Conservation (phyloP, 1,140 invertebrate species). For the Catajapyx aquilonaris region DNA sequence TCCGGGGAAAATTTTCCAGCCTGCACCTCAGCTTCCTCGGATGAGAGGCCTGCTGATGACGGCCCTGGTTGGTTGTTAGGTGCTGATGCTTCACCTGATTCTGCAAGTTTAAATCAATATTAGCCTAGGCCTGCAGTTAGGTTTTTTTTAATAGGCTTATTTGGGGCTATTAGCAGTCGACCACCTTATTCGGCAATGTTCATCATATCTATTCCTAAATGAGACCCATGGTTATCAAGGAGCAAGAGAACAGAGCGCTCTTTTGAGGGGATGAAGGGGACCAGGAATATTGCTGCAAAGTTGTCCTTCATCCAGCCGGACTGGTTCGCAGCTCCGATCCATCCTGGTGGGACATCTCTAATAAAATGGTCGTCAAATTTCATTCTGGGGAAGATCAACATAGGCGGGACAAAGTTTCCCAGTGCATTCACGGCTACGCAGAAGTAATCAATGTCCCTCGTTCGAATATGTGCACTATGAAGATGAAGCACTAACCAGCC, state of each 20-base stretch:
- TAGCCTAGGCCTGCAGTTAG: no score
- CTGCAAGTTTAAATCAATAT: no score
- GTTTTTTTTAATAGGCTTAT: no score
- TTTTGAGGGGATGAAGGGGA: constrained; percentile 19
- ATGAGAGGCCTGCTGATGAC: no score
- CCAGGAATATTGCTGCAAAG: constrained; percentile 15
- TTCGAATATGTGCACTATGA: no score
- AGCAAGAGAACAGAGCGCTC: constrained; percentile 18
- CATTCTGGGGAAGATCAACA: constrained; percentile 21
- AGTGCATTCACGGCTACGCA: constrained; percentile 17
- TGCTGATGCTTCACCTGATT: no score
- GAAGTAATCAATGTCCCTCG: constrained; percentile 22
- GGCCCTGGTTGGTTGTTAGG: no score
- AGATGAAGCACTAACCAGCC: no score
- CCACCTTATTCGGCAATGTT: constrained; percentile 17
- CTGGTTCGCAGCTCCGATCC: constrained; percentile 14
- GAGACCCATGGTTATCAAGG: constrained; percentile 20
- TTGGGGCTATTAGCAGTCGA: constrained; percentile 16
- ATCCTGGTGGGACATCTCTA: constrained; percentile 16
- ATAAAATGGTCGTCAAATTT: constrained; percentile 17
- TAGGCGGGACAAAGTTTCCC: constrained; percentile 20
- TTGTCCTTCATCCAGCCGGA: constrained; percentile 19
- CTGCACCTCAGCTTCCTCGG: no score
- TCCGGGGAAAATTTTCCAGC: constrained; percentile 2
- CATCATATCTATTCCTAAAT: constrained; percentile 14